A percentile compares a stretch with the other conserved stretches of the same genome.
Conservation (phyloP, 2,888 invertebrate genomes). For the Synanthedon myopaeformis region DNA sequence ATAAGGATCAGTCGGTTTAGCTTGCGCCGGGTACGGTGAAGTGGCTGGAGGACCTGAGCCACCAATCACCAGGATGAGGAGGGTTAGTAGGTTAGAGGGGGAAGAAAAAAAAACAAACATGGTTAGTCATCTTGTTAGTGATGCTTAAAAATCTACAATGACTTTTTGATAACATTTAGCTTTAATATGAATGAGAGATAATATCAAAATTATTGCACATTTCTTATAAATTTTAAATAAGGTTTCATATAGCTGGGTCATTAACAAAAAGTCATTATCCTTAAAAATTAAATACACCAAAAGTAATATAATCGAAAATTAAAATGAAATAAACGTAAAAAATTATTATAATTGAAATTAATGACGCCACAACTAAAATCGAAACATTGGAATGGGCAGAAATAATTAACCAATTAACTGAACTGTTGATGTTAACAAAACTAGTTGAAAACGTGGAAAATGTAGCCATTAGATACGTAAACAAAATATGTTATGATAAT, state of each 20-base stretch:
- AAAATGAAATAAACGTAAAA: background rate
- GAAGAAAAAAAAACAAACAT: conserved; percentile 33
- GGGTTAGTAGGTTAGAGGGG: conserved; percentile 60
- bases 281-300: too few species aligned
- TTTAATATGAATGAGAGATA: background rate
- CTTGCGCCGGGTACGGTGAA: conserved; percentile 70
- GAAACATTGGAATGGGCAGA: conserved; percentile 3
- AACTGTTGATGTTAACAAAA: conserved; percentile 30
- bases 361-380: background rate
- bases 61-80: conserved; percentile 63
- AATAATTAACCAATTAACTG: conserved; percentile 39
- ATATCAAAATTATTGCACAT: too few species aligned
- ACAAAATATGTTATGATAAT: conserved; percentile 68
- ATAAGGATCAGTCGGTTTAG: conserved; percentile 79
- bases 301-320: too few species aligned
- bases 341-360: background rate
- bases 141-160: conserved; percentile 1
- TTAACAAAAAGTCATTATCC: too few species aligned
- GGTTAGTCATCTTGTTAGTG: conserved; percentile 54
- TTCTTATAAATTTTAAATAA: too few species aligned
- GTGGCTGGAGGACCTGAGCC: conserved; percentile 71
- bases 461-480: conserved; percentile 57
- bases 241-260: too few species aligned
- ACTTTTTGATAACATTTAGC: background rate
- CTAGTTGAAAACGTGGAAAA: conserved; percentile 46